A percentile compares a stretch with the other conserved stretches of the same genome.
These are phyloP conservation scores for Halcyon malimbica DNA, from an alignment of 2,113 vertebrate genomes.

Conservation along the genomic window DNA sequence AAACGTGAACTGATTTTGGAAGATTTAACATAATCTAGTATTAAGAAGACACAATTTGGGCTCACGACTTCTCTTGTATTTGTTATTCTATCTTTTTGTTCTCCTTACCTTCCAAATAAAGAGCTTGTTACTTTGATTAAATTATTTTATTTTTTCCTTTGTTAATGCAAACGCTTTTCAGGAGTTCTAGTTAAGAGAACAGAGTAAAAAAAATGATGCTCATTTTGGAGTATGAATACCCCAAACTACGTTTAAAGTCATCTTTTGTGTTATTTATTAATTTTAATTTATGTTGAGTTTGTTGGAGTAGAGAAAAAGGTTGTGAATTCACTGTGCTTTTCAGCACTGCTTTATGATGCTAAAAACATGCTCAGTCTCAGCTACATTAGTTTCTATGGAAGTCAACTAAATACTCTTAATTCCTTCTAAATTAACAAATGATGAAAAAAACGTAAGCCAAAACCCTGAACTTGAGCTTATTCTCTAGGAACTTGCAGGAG, in stretches of 20 bases:
- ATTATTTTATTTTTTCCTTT: not conserved
- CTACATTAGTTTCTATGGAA: constrained; percentile 9
- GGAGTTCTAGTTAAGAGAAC: not conserved
- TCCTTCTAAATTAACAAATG: not conserved
- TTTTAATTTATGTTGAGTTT: not conserved
- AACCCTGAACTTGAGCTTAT: not conserved
- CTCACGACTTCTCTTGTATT: not conserved
- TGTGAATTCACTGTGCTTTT: not conserved
- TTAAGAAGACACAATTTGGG: not conserved
- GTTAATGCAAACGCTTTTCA: not conserved
- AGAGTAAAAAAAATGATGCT: not conserved
- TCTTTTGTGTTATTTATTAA: not conserved
- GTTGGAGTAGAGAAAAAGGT: not conserved
- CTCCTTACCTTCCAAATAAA: not conserved
- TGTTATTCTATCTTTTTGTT: not conserved
- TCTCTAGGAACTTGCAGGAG: not conserved
- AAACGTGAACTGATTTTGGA: not conserved
- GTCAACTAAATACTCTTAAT: constrained; percentile 44
- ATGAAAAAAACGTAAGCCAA: not conserved
- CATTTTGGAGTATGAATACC: not conserved
- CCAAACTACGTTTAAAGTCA: not conserved
- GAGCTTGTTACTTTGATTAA: not conserved
- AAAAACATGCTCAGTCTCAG: not conserved
- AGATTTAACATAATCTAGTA: not conserved
- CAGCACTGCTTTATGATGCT: not conserved